Base-by-base conservation (phyloP, 2,113 vertebrate genomes). In the Alligator sinensis region DNA sequence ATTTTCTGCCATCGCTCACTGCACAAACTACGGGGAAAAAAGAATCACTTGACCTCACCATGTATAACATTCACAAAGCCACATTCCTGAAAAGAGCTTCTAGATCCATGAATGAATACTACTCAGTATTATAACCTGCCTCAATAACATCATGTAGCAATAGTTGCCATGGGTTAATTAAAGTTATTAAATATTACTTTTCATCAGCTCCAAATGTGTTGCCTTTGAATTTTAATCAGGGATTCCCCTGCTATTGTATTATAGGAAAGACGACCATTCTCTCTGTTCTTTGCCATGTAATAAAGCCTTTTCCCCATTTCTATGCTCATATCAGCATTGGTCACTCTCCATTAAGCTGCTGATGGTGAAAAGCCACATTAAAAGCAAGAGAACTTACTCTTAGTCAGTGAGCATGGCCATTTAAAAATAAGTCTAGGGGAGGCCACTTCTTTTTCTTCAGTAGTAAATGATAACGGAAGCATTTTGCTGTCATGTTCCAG, bases 391-490 rank as follows among this genome's bases (percentile, higher is more conserved):
- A 84, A 58, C 86, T 58, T 3, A 6, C 17, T 86, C 89, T 12
- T 38, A 55, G 86, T 96, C 85, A 47, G 7, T 0, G 0, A 91
- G 72, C 94, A 96, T 89, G 96, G 91, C 94, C 75, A 96, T 89
- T 95, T 95, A 75, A 59, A 89, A 89, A 72, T 2, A 47, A 47
- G 18, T 75, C 72, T 86, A 24, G 34, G 86, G 90, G 68, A 55
- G 2, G 88, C 80, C 87, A 68, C 3, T 92, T 94, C 93, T 93
- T 80, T 96, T 95, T 89, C 84, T 92, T 84, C 90, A 84, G 75
- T 93, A 88, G 25, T 82, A 78, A 97, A 95, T 86, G 84, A 96
- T 47, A 86, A 95, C 91, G 86, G 88, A 92, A 96, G 94, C 94
- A 87, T 94, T 60, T 47, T 3, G 22, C 63, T 3, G 27, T 82